Evolutionary conservation across 2,113 vertebrate genomes (phyloP).

Genomic region (Rynchops niger): DNA sequence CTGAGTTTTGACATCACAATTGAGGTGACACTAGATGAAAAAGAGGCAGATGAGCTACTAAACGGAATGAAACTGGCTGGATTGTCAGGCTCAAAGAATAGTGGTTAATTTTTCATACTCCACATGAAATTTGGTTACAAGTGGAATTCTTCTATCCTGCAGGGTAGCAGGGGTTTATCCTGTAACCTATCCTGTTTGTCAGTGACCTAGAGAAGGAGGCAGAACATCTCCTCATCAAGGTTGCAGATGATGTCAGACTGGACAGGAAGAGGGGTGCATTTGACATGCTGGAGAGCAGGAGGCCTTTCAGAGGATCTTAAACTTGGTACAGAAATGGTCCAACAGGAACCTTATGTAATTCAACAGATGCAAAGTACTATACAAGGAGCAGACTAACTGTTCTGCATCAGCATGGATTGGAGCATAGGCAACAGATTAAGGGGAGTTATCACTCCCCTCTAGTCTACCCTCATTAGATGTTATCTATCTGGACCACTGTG

Average conservation of each 20-base stretch:
- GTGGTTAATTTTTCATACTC: not conserved
- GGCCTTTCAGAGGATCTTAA: not conserved
- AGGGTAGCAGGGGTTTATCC: not conserved
- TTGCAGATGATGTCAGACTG: not conserved
- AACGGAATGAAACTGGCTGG: not conserved
- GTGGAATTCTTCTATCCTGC: not conserved
- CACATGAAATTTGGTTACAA: not conserved
- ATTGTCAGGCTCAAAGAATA: not conserved
- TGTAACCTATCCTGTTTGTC: not conserved
- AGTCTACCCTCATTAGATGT: not conserved
- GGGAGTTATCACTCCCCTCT: not conserved
- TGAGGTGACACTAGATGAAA: not conserved
- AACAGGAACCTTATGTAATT: not conserved
- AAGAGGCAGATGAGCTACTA: not conserved
- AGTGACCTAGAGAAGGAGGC: not conserved
- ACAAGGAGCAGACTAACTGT: fast-evolving
- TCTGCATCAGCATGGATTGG: not conserved
- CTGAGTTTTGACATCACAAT: not conserved
- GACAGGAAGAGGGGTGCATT: not conserved
- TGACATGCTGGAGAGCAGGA: not conserved
- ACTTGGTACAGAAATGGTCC: not conserved
- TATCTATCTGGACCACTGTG: not conserved
- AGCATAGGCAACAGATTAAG: not conserved
- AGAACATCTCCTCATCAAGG: not conserved
- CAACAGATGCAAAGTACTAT: not conserved